A percentile compares a stretch with the other conserved stretches of the same genome.
Evolutionary conservation across 2,888 invertebrate genomes (phyloP).

Genomic region (Podotricha telesiphe): DNA sequence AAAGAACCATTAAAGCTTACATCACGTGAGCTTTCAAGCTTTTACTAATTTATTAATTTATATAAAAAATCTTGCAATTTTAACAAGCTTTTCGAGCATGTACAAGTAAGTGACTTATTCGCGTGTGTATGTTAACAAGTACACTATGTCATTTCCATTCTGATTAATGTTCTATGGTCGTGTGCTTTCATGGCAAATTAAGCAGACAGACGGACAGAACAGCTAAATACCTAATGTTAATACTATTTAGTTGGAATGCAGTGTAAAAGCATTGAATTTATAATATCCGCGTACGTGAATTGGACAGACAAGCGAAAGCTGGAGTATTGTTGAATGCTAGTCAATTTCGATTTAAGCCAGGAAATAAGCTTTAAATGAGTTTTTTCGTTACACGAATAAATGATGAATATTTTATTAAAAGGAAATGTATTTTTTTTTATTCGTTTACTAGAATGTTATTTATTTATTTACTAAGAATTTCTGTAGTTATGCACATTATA

Average conservation of each 20-base stretch:
- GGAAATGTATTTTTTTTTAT: neutral
- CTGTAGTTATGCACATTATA: too few species aligned
- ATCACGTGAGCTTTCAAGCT: conserved; percentile 10
- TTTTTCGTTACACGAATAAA: conserved; percentile 18
- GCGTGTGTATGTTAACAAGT: conserved; percentile 46
- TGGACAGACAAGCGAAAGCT: conserved; percentile 31
- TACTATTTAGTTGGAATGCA: conserved; percentile 58
- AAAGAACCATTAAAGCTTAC: neutral
- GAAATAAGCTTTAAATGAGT: conserved; percentile 15
- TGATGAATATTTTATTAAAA: conserved; percentile 4
- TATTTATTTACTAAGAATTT: too few species aligned
- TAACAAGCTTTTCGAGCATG: conserved; percentile 25
- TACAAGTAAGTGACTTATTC: conserved; percentile 26
- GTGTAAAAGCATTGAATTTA: conserved; percentile 60
- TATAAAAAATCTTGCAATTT: conserved; percentile 17
- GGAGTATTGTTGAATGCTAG: conserved; percentile 24
- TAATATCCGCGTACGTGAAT: conserved; percentile 54
- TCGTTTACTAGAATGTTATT: neutral
- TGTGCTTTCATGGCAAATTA: conserved; percentile 74
- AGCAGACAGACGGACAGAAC: conserved; percentile 60
- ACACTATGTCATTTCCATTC: conserved; percentile 42
- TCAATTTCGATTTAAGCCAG: conserved; percentile 22
- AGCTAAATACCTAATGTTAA: conserved; percentile 65
- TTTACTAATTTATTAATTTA: conserved; percentile 18
- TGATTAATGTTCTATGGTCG: conserved; percentile 49